Evolutionary conservation across 2,797 vertebrate species (phyloP).

Genomic region (Poliocrania exsul): DNA sequence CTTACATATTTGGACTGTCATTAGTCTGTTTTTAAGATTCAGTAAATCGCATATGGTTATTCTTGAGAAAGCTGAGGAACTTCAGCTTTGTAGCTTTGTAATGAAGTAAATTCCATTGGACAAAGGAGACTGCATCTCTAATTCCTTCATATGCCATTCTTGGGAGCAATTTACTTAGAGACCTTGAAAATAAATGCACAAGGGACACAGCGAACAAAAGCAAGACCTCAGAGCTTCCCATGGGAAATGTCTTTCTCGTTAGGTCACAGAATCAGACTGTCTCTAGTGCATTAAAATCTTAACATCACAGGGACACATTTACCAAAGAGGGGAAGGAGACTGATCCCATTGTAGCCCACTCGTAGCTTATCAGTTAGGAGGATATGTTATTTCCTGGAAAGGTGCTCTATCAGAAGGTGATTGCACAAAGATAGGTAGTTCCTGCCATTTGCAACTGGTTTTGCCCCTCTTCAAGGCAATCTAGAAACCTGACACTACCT

Average conservation of each 20-base stretch:
- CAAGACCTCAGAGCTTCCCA: not conserved
- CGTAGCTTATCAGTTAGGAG: not conserved
- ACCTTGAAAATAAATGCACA: not conserved
- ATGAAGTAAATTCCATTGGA: not conserved
- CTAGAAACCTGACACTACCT: not conserved
- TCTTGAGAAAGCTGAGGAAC: not conserved
- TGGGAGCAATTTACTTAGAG: not conserved
- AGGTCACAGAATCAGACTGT: not conserved
- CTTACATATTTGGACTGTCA: not conserved
- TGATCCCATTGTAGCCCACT: not conserved
- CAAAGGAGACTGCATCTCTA: not conserved
- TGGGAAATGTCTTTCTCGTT: conserved; percentile 15
- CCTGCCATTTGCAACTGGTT: not conserved
- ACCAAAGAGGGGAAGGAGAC: not conserved
- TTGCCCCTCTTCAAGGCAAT: not conserved
- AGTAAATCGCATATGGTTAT: not conserved
- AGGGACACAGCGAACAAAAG: not conserved
- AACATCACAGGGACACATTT: not conserved
- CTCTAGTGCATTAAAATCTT: not conserved
- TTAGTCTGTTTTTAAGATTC: not conserved
- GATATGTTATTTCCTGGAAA: not conserved
- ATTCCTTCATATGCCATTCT: not conserved
- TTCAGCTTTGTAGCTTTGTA: not conserved
- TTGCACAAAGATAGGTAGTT: not conserved
- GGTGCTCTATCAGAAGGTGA: not conserved